phyloP scores from a whole-genome alignment of 2,113 vertebrate species.

The Equus przewalskii region DNA sequence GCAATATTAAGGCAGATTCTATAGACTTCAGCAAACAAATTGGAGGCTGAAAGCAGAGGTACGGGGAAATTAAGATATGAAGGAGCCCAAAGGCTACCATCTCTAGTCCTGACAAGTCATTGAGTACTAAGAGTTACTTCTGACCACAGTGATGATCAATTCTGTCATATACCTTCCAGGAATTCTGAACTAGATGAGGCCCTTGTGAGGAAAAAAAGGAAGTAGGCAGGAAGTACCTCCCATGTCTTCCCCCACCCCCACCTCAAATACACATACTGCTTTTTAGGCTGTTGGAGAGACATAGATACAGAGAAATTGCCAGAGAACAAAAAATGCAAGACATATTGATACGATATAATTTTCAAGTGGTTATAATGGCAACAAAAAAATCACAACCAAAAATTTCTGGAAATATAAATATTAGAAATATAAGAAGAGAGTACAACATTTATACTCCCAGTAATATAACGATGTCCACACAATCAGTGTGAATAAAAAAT shows the following conservation, averaged over 20 bases:
- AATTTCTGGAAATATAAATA: conserved; percentile 10
- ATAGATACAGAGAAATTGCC: background rate
- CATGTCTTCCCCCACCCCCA: background rate
- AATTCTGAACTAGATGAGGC: background rate
- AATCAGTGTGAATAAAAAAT: background rate
- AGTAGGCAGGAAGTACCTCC: background rate
- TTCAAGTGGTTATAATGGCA: background rate
- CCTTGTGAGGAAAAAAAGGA: background rate
- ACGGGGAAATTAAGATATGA: background rate
- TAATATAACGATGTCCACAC: background rate
- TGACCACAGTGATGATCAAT: background rate
- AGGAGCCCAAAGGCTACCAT: background rate
- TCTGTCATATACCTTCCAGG: background rate
- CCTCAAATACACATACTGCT: background rate
- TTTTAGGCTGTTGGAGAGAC: background rate
- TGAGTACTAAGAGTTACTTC: background rate
- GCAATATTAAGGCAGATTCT: background rate
- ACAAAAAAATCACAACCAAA: background rate
- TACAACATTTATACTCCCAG: background rate
- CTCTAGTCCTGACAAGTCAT: background rate
- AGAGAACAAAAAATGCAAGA: background rate
- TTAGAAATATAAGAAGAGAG: background rate
- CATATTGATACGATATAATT: background rate
- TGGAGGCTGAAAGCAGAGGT: background rate
- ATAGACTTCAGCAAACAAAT: background rate